A percentile compares a stretch with the other conserved stretches of the same genome.
phyloP scores from a whole-genome alignment of 1,140 invertebrate genomes.

The Sycobia sp. region DNA sequence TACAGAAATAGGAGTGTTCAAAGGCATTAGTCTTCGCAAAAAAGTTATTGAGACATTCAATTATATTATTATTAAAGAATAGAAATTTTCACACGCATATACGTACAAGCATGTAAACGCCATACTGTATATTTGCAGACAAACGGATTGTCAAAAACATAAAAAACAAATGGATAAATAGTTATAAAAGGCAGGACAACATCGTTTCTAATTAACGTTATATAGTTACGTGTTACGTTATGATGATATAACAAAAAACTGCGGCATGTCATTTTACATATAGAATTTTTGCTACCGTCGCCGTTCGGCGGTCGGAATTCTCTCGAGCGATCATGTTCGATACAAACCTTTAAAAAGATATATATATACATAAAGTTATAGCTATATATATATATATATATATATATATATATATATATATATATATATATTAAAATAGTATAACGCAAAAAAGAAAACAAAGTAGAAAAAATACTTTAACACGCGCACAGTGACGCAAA shows the following conservation, averaged over 20 bases:
- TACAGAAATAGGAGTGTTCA: too few species aligned
- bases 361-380: neutral
- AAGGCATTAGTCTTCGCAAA: too few species aligned
- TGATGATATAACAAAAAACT: constrained; percentile 28
- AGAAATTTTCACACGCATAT: too few species aligned
- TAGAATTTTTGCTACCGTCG: constrained; percentile 29
- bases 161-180: neutral
- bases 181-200: neutral
- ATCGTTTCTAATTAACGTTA: constrained; percentile 28
- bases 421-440: constrained; percentile 11
- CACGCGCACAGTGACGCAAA: neutral
- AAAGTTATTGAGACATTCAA: too few species aligned
- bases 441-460: constrained; percentile 15
- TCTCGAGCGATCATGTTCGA: constrained; percentile 33
- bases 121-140: neutral
- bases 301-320: constrained; percentile 20
- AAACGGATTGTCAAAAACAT: neutral
- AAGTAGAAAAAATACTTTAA: constrained; percentile 15
- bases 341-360: constrained; percentile 24
- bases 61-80: too few species aligned
- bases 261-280: constrained; percentile 42
- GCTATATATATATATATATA: constrained; percentile 6
- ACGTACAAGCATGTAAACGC: neutral
- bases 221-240: constrained; percentile 34
- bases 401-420: constrained; percentile 16